Base-by-base conservation (phyloP, 2,797 vertebrate species). In the Rhinogobio ventralis region DNA sequence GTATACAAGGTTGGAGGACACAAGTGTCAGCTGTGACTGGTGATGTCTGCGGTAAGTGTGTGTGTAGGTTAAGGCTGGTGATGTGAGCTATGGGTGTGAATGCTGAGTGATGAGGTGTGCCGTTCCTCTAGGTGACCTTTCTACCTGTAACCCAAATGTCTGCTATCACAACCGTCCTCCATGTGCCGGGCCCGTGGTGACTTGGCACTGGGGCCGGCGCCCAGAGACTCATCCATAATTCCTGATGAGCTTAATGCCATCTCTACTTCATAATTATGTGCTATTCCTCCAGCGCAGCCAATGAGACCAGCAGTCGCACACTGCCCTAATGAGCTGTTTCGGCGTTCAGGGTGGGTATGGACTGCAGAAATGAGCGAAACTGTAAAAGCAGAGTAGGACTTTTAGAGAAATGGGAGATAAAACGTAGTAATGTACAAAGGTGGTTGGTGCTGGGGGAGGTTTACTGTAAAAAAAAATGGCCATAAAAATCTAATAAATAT, bases 201-300 rank as follows among this genome's bases (percentile, higher is more conserved):
- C 53, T 60, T 30, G 20, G 51, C 53, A 53, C 82, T 7, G 49
- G 64, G 64, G 64, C 87, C 79, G 81, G 89, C 86, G 90, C 91
- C 91, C 89, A 90, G 90, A 94, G 93, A 93, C 92, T 94, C 93
- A 94, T 94, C 92, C 93, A 94, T 97, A 96, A 97, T 97, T 97
- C 96, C 96, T 96, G 94, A 95, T 94, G 95, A 95, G 94, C 94
- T 93, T 96, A 97, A 97, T 96, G 96, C 94, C 95, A 97, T 97
- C 96, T 93, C 88, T 94, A 96, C 96, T 96, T 96, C 94, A 96
- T 97, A 97, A 98, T 97, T 95, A 96, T 94, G 95, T 95, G 95
- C 94, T 97, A 97, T 97, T 97, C 95, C 95, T 96, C 94, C 92
- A 94, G 95, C 93, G 93, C 92, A 95, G 96, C 96, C 96, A 96